Percentiles rank a stretch among this genome's conserved stretches.
Evolutionary conservation across 2,888 invertebrate species (phyloP).

Genomic region (Cheilosia soror): DNA sequence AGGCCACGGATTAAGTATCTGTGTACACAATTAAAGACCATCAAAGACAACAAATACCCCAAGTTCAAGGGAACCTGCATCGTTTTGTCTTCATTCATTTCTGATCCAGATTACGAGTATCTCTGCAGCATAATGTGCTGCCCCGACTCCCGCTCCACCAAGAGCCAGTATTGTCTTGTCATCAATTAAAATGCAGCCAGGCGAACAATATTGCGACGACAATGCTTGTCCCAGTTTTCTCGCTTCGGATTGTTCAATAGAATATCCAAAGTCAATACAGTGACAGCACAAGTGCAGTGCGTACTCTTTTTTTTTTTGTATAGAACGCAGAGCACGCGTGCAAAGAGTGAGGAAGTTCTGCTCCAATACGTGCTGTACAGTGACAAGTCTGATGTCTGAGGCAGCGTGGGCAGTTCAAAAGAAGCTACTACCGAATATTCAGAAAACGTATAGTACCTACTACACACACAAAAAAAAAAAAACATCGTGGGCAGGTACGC

Average conservation of each 20-base stretch:
- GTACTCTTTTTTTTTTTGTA: conserved; percentile 35
- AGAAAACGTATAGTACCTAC: conserved; percentile 49
- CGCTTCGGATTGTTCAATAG: conserved; percentile 8
- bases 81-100: conserved; percentile 24
- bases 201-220: conserved; percentile 21
- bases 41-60: conserved; percentile 34
- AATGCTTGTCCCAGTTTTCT: conserved; percentile 37
- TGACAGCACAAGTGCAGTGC: conserved; percentile 40
- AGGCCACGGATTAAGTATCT: conserved; percentile 42
- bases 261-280: conserved; percentile 32
- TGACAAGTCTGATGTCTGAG: background rate
- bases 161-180: conserved; percentile 18
- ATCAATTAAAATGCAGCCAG: conserved; percentile 46
- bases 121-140: background rate
- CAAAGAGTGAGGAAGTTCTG: conserved; percentile 33
- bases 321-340: conserved; percentile 51
- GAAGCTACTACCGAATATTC: conserved; percentile 66
- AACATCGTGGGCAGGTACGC: conserved; percentile 51
- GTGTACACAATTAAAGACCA: conserved; percentile 15
- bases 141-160: background rate
- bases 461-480: conserved; percentile 38
- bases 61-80: conserved; percentile 66
- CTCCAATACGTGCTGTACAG: conserved; percentile 33
- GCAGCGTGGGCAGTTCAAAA: conserved; percentile 63
- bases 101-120: background rate